Evolutionary conservation across 2,797 vertebrate species (phyloP), one percentile per base, ranked within the genome.

Genomic region (Hypotaenidia philippensis): DNA sequence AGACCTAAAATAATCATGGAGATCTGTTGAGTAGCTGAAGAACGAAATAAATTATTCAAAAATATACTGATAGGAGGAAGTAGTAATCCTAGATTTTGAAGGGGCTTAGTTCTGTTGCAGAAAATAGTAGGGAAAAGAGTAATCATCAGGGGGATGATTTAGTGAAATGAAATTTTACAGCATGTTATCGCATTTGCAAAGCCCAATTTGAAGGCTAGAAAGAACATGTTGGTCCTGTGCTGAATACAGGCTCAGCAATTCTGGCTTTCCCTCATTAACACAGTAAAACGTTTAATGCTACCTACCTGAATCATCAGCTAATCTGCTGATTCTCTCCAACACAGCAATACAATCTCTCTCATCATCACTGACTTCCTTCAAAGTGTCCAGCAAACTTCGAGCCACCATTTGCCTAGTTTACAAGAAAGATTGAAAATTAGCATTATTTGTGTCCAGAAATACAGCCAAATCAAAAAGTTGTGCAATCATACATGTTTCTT

Each of bases 351-450:
- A 99, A 97, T 99, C 99, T 93, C 97, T 97, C 91, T 99, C 99
- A 96, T 99, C 99, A 93, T 99, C 99, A 34, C 98, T 98, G 94
- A 99, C 98, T 96, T 98, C 98, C 96, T 98, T 99, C 97, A 99
- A 97, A 34, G 99, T 99, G 94, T 99, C 99, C 97, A 99, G 97
- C 95, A 99, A 98, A 97, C 98, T 99, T 98, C 99, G 98, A 93
- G 99, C 99, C 98, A 99, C 99, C 99, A 99, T 99, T 98, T 99
- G 99, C 98, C 99, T 99, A 90, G 78, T 97, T 94, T 20, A 97
- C 17, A 86, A 83, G 66, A 97, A 89, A 96, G 59, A 95, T 94
- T 68, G 91, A 94, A 97, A 96, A 91, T 94, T 15, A 92, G 9
- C 31, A 82, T 77, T 84, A 91, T 93, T 93, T 75, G 94, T 52